A percentile compares a stretch with the other conserved stretches of the same genome.
Conservation (phyloP, 2,113 vertebrate species). For the Pelecanus crispus region DNA sequence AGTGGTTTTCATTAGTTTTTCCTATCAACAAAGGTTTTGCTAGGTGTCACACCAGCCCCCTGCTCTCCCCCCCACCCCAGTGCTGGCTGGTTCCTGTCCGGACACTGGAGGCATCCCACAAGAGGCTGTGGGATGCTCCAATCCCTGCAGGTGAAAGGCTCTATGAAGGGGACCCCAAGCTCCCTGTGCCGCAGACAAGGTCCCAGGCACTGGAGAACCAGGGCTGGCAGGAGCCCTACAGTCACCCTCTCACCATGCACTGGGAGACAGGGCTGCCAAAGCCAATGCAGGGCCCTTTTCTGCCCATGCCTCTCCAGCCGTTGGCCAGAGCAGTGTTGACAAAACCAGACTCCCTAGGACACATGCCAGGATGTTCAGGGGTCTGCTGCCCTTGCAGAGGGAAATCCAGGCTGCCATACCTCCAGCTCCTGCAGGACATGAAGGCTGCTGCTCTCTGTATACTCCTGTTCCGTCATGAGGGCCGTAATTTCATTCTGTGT, state of each 20-base stretch:
- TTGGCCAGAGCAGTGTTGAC: neutral
- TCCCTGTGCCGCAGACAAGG: fast-evolving
- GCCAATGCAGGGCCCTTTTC: neutral
- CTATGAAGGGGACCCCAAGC: neutral
- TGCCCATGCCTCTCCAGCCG: neutral
- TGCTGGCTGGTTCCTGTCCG: neutral
- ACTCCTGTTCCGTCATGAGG: neutral
- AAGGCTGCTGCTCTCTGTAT: neutral
- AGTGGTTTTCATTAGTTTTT: neutral
- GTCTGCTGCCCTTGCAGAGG: neutral
- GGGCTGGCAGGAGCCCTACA: neutral
- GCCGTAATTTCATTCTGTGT: conserved; percentile 33
- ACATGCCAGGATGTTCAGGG: fast-evolving
- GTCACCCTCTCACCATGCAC: neutral
- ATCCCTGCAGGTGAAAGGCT: neutral
- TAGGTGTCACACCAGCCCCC: neutral
- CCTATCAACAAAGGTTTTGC: conserved; percentile 27
- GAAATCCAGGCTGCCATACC: neutral
- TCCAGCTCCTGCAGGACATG: neutral
- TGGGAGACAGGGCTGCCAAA: neutral
- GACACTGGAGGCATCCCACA: neutral
- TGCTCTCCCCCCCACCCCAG: neutral
- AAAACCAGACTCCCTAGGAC: neutral
- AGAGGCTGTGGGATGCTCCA: neutral
- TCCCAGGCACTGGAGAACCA: neutral